Conservation (phyloP, 2,113 vertebrate genomes). For the Gallinago paraguaiae region DNA sequence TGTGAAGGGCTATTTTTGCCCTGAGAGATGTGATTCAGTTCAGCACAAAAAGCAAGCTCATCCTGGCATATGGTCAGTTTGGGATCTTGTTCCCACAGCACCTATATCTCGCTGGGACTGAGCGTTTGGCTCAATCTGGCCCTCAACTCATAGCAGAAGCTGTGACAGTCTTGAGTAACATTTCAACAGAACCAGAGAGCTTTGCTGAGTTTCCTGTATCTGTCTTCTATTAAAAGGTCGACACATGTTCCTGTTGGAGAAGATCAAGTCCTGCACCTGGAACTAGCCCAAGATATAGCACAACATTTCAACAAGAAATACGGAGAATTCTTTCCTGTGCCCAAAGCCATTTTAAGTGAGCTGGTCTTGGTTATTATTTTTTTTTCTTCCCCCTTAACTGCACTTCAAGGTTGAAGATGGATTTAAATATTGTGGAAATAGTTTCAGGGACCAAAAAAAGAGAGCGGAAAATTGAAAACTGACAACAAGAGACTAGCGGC, state of each 20-base stretch:
- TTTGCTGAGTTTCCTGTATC: constrained; percentile 63
- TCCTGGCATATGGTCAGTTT: not conserved
- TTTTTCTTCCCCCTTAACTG: not conserved
- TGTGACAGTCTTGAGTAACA: constrained; percentile 17
- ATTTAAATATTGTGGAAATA: constrained; percentile 21
- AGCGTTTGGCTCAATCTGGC: not conserved
- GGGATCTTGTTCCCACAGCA: not conserved
- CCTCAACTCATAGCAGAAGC: not conserved
- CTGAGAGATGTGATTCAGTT: constrained; percentile 1
- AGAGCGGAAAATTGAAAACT: not conserved
- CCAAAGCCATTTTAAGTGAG: constrained; percentile 85
- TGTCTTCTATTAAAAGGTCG: constrained; percentile 84
- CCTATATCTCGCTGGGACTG: not conserved
- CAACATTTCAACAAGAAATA: constrained; percentile 90
- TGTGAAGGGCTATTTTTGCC: not conserved
- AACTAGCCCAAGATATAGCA: constrained; percentile 90
- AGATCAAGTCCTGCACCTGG: constrained; percentile 95
- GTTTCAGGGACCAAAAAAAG: not conserved
- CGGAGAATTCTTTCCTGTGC: constrained; percentile 88
- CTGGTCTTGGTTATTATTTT: not conserved
- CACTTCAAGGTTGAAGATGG: not conserved
- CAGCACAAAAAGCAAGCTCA: not conserved
- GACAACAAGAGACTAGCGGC: not conserved
- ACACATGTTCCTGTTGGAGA: constrained; percentile 93
- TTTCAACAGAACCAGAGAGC: constrained; percentile 34